phyloP scores from a whole-genome alignment of 2,888 invertebrate genomes.

The Ochlodes sylvanus region DNA sequence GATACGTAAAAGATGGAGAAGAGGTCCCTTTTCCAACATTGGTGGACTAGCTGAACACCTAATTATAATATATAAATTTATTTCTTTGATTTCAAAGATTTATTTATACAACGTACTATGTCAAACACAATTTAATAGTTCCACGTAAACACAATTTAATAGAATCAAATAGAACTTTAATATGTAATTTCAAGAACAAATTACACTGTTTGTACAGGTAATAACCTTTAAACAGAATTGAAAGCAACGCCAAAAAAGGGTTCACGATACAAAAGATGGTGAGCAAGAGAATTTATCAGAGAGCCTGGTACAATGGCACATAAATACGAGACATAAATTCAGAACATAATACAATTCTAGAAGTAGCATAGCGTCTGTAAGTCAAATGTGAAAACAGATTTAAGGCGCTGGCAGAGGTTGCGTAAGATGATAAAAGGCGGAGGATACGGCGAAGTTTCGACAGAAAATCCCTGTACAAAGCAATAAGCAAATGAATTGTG shows the following conservation, averaged over 20 bases:
- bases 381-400: slow-evolving; percentile 9
- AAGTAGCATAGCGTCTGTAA: background rate
- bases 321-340: slow-evolving; percentile 5
- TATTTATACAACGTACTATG: too few relatives aligned
- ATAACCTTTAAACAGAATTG: background rate
- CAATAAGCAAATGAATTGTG: slow-evolving; percentile 30
- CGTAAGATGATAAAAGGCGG: slow-evolving; percentile 25
- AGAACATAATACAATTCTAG: slow-evolving; percentile 7
- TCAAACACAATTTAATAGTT: too few relatives aligned
- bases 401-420: slow-evolving; percentile 2
- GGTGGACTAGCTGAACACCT: too few relatives aligned
- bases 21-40: too few relatives aligned
- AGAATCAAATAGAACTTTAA: too few relatives aligned
- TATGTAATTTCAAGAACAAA: too few relatives aligned
- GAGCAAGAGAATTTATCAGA: background rate
- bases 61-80: too few relatives aligned
- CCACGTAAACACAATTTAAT: too few relatives aligned
- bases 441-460: slow-evolving; percentile 14
- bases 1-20: too few relatives aligned
- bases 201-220: background rate
- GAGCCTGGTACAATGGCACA: background rate
- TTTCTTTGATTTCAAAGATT: too few relatives aligned
- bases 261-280: background rate
- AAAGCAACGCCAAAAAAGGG: background rate
- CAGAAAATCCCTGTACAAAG: slow-evolving; percentile 22